Conservation (phyloP, 2,888 invertebrate genomes). For the Maniola hyperantus region DNA sequence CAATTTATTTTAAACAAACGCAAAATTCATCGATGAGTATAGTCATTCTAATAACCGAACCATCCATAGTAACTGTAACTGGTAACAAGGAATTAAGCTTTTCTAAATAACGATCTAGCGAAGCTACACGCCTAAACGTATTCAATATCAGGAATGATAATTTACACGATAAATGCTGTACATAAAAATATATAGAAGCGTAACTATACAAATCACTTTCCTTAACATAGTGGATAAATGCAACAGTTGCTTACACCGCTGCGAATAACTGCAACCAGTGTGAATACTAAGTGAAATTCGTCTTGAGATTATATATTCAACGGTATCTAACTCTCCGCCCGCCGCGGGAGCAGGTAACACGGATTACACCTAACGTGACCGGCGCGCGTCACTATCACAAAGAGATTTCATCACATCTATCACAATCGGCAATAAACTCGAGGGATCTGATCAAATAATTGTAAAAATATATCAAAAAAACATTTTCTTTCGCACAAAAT, state of each 20-base stretch:
- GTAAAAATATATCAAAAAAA: constrained; percentile 15
- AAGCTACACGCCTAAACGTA: constrained; percentile 40
- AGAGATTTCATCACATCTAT: constrained; percentile 78
- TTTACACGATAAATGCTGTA: constrained; percentile 74
- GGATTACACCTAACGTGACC: constrained; percentile 64
- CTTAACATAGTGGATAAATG: constrained; percentile 76
- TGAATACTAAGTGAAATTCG: constrained; percentile 67
- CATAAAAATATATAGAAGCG: constrained; percentile 68
- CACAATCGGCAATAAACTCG: constrained; percentile 69
- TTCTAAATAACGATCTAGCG: constrained; percentile 41
- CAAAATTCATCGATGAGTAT: constrained; percentile 25
- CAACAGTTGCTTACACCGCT: constrained; percentile 68
- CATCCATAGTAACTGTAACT: constrained; percentile 72
- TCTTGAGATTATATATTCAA: constrained; percentile 55
- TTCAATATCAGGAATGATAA: constrained; percentile 70
- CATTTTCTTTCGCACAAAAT: constrained; percentile 11
- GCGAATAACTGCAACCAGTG: constrained; percentile 58
- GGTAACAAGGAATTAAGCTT: constrained; percentile 72
- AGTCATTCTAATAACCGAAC: constrained; percentile 34
- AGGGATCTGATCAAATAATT: constrained; percentile 28
- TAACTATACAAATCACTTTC: constrained; percentile 76
- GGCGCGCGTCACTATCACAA: constrained; percentile 79
- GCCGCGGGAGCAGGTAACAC: background rate
- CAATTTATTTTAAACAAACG: constrained; percentile 29
- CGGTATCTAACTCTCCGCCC: constrained; percentile 45